Percentiles rank a stretch among this genome's conserved stretches.
Evolutionary conservation across 2,113 vertebrate species (phyloP).

Genomic region (Neotoma lepida): DNA sequence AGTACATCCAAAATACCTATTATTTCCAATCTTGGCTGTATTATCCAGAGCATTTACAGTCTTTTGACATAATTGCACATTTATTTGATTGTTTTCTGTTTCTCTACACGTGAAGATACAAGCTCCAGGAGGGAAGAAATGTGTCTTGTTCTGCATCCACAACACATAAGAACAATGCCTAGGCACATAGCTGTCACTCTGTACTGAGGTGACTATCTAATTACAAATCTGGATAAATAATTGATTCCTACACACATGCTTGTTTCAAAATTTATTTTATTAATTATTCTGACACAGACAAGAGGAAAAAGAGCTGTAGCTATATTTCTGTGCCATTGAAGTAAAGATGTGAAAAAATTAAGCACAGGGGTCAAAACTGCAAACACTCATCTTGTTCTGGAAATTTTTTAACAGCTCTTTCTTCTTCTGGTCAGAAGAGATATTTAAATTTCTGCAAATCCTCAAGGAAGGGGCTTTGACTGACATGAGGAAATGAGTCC

Average conservation of each 20-base stretch:
- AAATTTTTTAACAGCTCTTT: conserved; percentile 38
- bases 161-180: background rate
- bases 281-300: background rate
- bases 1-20: background rate
- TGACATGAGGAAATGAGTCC: conserved; percentile 58
- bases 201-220: background rate
- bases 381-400: background rate
- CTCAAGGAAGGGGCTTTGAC: conserved; percentile 56
- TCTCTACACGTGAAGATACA: background rate
- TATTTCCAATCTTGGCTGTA: background rate
- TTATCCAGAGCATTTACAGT: background rate
- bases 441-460: conserved; percentile 30
- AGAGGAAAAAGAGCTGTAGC: background rate
- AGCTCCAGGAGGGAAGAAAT: background rate
- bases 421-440: background rate
- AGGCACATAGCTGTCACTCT: background rate
- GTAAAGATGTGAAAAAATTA: conserved; percentile 21
- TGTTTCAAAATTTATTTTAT: conserved; percentile 8
- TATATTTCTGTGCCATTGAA: background rate
- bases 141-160: background rate
- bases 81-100: background rate
- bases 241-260: background rate
- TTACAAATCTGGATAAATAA: background rate
- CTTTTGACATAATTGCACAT: background rate
- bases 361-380: background rate